phyloP scores from a whole-genome alignment of 2,888 invertebrate species.

The Oxystoma pomonae region DNA sequence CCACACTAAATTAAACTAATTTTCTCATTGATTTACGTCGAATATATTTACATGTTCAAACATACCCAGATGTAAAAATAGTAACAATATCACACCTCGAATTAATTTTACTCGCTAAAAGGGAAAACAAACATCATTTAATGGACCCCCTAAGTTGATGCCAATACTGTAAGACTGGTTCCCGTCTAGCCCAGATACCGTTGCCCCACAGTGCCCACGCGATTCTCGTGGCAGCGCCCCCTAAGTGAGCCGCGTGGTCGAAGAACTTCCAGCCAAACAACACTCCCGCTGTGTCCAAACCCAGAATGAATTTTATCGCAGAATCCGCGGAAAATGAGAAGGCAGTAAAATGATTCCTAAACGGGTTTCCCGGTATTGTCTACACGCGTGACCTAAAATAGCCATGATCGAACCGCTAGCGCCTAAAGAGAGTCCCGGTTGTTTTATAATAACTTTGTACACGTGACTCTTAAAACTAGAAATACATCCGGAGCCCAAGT shows the following conservation, averaged over 20 bases:
- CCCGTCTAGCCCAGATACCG: slow-evolving; percentile 67
- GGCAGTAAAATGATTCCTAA: slow-evolving; percentile 88
- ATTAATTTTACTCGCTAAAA: neutral
- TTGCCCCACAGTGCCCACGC: slow-evolving; percentile 70
- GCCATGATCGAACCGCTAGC: slow-evolving; percentile 96
- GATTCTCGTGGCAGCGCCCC: slow-evolving; percentile 88
- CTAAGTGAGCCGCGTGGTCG: slow-evolving; percentile 98
- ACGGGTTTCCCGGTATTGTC: slow-evolving; percentile 83
- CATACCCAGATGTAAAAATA: neutral
- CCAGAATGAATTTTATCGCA: slow-evolving; percentile 84
- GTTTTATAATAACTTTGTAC: slow-evolving; percentile 67
- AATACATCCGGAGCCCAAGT: slow-evolving; percentile 82
- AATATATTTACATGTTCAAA: no score
- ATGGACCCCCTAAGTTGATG: slow-evolving; percentile 58
- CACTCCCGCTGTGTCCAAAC: slow-evolving; percentile 80
- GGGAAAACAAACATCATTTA: neutral
- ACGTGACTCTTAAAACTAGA: slow-evolving; percentile 82
- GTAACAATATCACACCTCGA: neutral
- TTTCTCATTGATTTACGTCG: no score
- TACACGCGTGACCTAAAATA: slow-evolving; percentile 81
- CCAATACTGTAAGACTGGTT: slow-evolving; percentile 66
- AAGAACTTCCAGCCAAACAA: slow-evolving; percentile 86
- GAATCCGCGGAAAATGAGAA: slow-evolving; percentile 83
- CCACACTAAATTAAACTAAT: no score
- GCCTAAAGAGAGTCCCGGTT: slow-evolving; percentile 80